Percentiles rank a stretch among this genome's conserved stretches.
Conservation (phyloP, 2,888 invertebrate genomes). For the Phengaris alcon region DNA sequence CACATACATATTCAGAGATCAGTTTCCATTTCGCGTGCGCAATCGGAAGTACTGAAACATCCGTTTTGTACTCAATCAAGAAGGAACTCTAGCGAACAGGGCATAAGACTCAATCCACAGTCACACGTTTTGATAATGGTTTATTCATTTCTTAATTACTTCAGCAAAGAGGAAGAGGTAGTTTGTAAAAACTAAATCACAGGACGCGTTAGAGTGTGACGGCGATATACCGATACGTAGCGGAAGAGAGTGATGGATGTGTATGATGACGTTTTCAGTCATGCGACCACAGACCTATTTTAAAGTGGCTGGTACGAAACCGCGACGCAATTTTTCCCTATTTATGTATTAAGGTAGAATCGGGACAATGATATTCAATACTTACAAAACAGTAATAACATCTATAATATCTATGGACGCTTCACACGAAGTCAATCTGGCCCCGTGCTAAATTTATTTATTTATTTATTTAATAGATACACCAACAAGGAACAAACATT, state of each 20-base stretch:
- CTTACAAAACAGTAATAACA: no score
- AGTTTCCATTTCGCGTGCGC: constrained; percentile 73
- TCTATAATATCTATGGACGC: no score
- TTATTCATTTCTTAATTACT: constrained; percentile 68
- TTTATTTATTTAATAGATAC: no score
- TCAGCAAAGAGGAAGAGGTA: constrained; percentile 61
- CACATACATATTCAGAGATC: constrained; percentile 75
- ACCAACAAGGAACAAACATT: no score
- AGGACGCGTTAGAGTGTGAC: constrained; percentile 64
- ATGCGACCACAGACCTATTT: constrained; percentile 46
- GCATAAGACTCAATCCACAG: constrained; percentile 43
- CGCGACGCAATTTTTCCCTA: not conserved
- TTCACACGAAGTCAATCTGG: no score
- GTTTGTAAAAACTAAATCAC: constrained; percentile 48
- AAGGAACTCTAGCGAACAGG: constrained; percentile 47
- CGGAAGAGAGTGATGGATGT: constrained; percentile 61
- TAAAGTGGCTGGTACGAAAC: constrained; percentile 4
- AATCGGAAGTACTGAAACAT: constrained; percentile 66
- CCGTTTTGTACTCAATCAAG: constrained; percentile 49
- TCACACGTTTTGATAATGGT: constrained; percentile 46
- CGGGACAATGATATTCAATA: not conserved
- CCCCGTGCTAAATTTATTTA: no score
- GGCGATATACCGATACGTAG: constrained; percentile 48
- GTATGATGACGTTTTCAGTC: constrained; percentile 43
- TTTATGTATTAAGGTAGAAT: not conserved